Base-by-base conservation (phyloP, 2,113 vertebrate genomes). In the Paracanthobrama guichenoti region DNA sequence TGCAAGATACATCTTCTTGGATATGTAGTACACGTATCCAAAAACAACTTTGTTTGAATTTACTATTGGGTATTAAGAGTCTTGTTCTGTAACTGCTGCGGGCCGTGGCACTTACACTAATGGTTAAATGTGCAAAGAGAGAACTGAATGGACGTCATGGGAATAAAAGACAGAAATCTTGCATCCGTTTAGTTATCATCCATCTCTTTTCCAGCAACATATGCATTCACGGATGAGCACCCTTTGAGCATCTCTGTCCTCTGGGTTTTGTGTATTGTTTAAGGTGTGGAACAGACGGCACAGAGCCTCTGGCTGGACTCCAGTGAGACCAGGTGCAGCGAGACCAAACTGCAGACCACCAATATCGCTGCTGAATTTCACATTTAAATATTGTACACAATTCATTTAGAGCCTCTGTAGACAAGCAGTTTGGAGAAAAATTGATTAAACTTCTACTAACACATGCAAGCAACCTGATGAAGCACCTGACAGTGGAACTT, bases 241-340 rank as follows among this genome's bases (percentile, higher is more conserved):
- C 20, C 4, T 11, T 57, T 77, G 39, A 39, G 39, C 28, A 39
- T 59, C 6, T 11, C 22, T 12, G 57, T 79, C 35, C 55, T 60
- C 31, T 8, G n/a, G 14, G n/a, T 62, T 42, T 60, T 79, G 13
- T 24, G 14, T 69, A 69, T 69, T 69, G 35, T 60, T 22, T 16
- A 12, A 79, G n/a, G 35, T 10, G n/a, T 62, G 20, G 16, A 62
- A 46, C n/a, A 62, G n/a, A 73, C n/a, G 8, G 67, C 42, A 73
- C 42, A 46, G 39, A 44, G 57, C 39, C 35, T 79, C 57, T 79
- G n/a, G 77, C 35, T 20, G 4, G 16, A 62, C 26, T 79, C 57
- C 57, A 79, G 57, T 79, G 77, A 79, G 35, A 79, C 76, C 35
- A 79, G 57, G 35, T 62, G 57, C n/a, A 18, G 39, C 12, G 9